Base-by-base conservation (phyloP, 1,140 invertebrate genomes). In the Conopomorpha cramerella region DNA sequence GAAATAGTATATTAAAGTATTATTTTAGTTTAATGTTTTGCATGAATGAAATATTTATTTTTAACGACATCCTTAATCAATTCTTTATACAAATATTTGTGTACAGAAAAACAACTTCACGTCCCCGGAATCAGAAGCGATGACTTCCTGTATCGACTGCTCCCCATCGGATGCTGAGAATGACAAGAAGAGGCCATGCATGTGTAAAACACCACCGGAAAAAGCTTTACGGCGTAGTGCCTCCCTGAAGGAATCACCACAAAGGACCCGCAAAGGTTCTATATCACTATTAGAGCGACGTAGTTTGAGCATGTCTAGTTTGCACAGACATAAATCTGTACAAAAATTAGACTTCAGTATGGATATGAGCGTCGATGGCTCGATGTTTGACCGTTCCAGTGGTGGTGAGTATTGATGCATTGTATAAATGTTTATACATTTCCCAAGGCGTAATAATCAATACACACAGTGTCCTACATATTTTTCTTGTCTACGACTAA, bases 341-440 rank as follows among this genome's bases (percentile, higher is more conserved):
- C 66, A 73, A 39, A 73, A 72, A 36, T 46, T 73, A 8, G 74
- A 78, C 40, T 76, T 74, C 30, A 74, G 67, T 49, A 73, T 74
- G 67, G 72, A 79, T 30, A 74, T 77, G 55, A 79, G 74, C 32
- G 34, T 73, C 19, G 77, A 79, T 45, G 57, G 53, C 10, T 79
- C 72, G 0, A 31, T 65, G 15, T 58, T 70, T 38, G 55, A 62
- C 38, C 49, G 45, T 29, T 58, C 51, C 25, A n/a, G n/a, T n/a
- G n/a, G n/a, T n/a, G n/a, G n/a, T n/a, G n/a, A n/a, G n/a, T n/a
- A n/a, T n/a, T n/a, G n/a, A n/a, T n/a, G n/a, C n/a, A n/a, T n/a
- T n/a, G n/a, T n/a, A n/a, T n/a, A n/a, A n/a, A n/a, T n/a, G n/a
- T n/a, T n/a, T n/a, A n/a, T n/a, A n/a, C n/a, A n/a, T n/a, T n/a